Percentiles rank a stretch among this genome's conserved stretches.
Evolutionary conservation across 1,140 invertebrate species (phyloP).

Genomic region (Orchesella cincta): DNA sequence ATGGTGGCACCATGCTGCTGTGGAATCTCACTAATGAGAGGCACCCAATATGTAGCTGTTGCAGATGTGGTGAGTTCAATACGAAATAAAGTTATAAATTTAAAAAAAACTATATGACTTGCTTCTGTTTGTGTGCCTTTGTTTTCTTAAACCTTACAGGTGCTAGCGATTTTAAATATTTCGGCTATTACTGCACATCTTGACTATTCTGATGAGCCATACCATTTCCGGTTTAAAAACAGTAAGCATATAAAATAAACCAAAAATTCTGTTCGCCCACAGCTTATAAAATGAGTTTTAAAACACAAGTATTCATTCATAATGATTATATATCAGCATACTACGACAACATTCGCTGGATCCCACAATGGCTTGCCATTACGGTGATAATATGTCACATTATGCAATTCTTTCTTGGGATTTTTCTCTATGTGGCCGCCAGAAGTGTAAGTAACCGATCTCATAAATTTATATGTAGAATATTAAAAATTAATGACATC

Average conservation of each 20-base stretch:
- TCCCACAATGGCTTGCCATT: background rate
- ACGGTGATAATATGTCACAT: background rate
- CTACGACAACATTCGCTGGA: background rate
- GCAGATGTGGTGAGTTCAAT: background rate
- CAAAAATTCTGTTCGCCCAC: too few species aligned
- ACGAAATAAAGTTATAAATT: background rate
- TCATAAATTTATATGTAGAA: too few species aligned
- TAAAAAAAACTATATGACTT: too few species aligned
- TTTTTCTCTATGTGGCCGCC: background rate
- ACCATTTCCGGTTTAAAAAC: background rate
- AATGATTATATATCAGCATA: background rate
- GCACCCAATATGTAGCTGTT: background rate
- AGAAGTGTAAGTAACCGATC: conserved; percentile 3
- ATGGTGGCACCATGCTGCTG: background rate
- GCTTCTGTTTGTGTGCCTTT: too few species aligned
- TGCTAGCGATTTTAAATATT: background rate
- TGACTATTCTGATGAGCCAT: background rate
- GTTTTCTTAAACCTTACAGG: background rate
- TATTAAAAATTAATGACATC: background rate
- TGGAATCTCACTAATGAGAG: background rate
- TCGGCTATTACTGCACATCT: background rate
- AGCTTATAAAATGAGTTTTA: background rate
- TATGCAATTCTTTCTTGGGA: background rate
- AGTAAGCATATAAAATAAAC: background rate
- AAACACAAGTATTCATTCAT: background rate